These are phyloP conservation scores for Ibycter americanus DNA, from an alignment of 2,797 vertebrate species.

Conservation along the genomic window DNA sequence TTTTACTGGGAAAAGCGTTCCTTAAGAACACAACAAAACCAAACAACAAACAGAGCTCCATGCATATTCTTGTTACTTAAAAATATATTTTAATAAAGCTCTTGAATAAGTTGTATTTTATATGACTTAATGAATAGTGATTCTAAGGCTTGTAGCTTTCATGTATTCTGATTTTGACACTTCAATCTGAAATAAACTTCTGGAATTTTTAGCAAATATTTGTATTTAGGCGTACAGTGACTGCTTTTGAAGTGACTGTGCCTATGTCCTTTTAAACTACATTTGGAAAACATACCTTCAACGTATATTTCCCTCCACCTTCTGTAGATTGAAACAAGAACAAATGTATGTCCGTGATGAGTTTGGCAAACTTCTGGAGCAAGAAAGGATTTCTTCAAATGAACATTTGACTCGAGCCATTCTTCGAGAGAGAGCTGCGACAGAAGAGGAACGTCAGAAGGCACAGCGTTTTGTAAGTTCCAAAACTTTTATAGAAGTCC, in stretches of 20 bases:
- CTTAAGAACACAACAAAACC: not conserved
- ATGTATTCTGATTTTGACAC: not conserved
- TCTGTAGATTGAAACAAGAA: constrained; percentile 71
- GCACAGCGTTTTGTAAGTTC: constrained; percentile 85
- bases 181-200: not conserved
- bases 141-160: not conserved
- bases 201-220: not conserved
- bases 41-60: fast-evolving
- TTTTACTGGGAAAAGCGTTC: not conserved
- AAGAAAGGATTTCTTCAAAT: constrained; percentile 76
- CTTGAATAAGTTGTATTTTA: not conserved
- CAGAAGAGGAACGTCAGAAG: constrained; percentile 85
- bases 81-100: not conserved
- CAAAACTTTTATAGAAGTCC: fast-evolving
- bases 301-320: not conserved
- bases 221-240: fast-evolving
- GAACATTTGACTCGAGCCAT: constrained; percentile 85
- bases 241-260: not conserved
- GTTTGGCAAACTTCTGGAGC: constrained; percentile 82
- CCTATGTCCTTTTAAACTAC: not conserved
- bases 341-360: constrained; percentile 68
- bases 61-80: not conserved
- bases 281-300: not conserved
- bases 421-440: constrained; percentile 82
- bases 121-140: not conserved